Evolutionary conservation across 1,140 invertebrate species (phyloP).

Genomic region (Calliphora vicina): DNA sequence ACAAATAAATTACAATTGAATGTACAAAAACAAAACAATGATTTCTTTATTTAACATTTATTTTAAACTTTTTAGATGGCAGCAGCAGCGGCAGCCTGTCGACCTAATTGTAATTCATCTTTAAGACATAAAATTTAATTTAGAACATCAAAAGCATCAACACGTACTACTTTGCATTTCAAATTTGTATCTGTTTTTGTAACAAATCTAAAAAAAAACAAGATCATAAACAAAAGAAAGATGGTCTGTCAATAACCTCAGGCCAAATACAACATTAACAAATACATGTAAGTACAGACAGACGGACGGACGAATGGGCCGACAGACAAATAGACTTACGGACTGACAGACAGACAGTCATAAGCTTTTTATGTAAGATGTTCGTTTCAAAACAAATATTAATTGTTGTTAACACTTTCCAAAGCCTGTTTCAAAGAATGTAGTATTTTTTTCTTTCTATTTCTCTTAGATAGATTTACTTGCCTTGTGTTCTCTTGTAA

Average conservation of each 20-base stretch:
- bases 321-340: too few relatives aligned
- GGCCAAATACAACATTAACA: constrained; percentile 25
- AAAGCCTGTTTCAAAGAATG: background rate
- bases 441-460: background rate
- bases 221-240: constrained; percentile 3
- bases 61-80: too few relatives aligned
- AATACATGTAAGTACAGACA: background rate
- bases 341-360: background rate
- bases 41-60: too few relatives aligned
- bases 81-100: too few relatives aligned
- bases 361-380: background rate
- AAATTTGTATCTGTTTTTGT: background rate
- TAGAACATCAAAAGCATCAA: constrained; percentile 23
- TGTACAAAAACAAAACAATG: too few relatives aligned
- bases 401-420: constrained; percentile 27
- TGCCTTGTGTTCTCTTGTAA: background rate
- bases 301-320: background rate
- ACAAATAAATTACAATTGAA: too few relatives aligned
- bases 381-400: background rate
- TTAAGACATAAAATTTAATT: background rate
- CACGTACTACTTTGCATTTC: constrained; percentile 23
- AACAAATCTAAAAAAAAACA: background rate
- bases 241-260: constrained; percentile 26
- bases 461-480: too few relatives aligned
- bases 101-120: background rate